phyloP scores from a whole-genome alignment of 1,140 invertebrate genomes.

The Phymorhynchus buccinoides region DNA sequence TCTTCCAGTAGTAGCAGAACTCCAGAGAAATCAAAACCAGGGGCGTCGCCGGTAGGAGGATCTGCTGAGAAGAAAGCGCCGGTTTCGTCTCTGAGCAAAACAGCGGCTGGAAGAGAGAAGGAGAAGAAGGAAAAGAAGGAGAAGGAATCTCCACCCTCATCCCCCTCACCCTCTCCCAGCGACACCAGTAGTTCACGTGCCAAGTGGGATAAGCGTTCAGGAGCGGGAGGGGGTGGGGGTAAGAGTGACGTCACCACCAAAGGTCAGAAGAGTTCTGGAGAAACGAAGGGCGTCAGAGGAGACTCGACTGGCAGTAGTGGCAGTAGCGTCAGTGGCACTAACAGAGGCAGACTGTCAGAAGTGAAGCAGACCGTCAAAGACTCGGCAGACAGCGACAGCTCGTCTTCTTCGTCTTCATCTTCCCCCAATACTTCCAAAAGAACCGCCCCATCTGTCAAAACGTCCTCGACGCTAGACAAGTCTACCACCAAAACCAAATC shows the following conservation, averaged over 20 bases:
- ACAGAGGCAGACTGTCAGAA: too few relatives aligned
- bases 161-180: neutral
- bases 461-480: neutral
- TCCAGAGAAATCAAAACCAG: neutral
- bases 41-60: neutral
- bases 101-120: neutral
- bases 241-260: conserved; percentile 35
- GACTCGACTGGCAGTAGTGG: neutral
- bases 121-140: neutral
- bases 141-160: neutral
- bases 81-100: neutral
- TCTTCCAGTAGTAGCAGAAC: neutral
- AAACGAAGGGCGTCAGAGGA: conserved; percentile 10
- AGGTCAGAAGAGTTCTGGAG: conserved; percentile 21
- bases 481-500: neutral
- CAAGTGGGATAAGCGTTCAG: conserved; percentile 33
- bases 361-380: neutral
- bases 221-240: conserved; percentile 10
- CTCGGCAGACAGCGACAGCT: neutral
- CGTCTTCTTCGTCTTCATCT: neutral
- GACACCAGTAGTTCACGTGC: conserved; percentile 24
- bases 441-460: neutral
- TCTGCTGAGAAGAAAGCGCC: neutral
- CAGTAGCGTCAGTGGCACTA: neutral
- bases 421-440: neutral